phyloP scores from a whole-genome alignment of 2,888 invertebrate genomes.

The Drosophila anomelani region DNA sequence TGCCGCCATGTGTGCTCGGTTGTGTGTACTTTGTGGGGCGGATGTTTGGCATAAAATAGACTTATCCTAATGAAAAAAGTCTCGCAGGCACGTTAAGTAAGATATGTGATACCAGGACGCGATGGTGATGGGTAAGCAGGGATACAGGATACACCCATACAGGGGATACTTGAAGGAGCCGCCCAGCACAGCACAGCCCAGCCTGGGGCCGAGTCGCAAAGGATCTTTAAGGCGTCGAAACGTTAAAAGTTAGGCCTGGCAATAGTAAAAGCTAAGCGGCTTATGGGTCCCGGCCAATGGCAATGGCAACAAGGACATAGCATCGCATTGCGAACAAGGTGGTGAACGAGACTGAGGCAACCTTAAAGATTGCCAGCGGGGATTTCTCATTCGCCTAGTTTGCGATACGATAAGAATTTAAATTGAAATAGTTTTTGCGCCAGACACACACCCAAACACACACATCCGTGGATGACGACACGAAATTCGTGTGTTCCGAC shows the following conservation, averaged over 20 bases:
- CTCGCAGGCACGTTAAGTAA: slow-evolving; percentile 76
- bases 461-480: slow-evolving; percentile 27
- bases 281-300: slow-evolving; percentile 46
- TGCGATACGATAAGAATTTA: slow-evolving; percentile 58
- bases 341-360: slow-evolving; percentile 34
- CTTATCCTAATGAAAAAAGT: slow-evolving; percentile 80
- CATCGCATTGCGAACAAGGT: slow-evolving; percentile 27
- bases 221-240: slow-evolving; percentile 66
- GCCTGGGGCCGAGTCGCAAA: slow-evolving; percentile 5
- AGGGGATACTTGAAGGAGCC: slow-evolving; percentile 7
- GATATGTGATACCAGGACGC: slow-evolving; percentile 68
- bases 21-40: slow-evolving; percentile 42
- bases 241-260: slow-evolving; percentile 72
- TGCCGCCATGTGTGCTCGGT: slow-evolving; percentile 25
- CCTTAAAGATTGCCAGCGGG: slow-evolving; percentile 43
- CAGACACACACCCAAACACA: slow-evolving; percentile 6
- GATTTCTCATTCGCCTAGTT: slow-evolving; percentile 46
- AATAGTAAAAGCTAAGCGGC: slow-evolving; percentile 68
- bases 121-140: slow-evolving; percentile 23
- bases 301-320: slow-evolving; percentile 37
- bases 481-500: slow-evolving; percentile 46
- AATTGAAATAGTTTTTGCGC: slow-evolving; percentile 61
- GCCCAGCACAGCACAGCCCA: slow-evolving; percentile 4
- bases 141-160: slow-evolving; percentile 10
- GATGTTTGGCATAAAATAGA: slow-evolving; percentile 75